Evolutionary conservation across 1,140 invertebrate species (phyloP), one percentile per base, ranked within the genome.

Genomic region (Nasonia longicornis): DNA sequence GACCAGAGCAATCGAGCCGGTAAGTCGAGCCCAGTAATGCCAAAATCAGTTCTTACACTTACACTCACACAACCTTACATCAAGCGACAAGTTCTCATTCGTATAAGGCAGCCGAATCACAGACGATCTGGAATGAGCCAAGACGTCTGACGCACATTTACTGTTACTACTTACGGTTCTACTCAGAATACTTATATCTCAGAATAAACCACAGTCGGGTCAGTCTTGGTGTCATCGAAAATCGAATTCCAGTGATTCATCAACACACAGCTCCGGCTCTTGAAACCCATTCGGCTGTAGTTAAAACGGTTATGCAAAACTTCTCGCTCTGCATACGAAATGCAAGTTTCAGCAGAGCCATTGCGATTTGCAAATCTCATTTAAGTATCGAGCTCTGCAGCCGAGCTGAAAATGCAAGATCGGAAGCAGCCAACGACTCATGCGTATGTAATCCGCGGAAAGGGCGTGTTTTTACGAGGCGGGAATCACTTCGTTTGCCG

Each of bases 1-100:
- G 98, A 98, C 93, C 97, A 96, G 93, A 98, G 97, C 90, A 99
- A 99, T 94, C 94, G 98, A 95, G 97, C 97, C 93, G 97, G 97
- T 97, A 95, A 95, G 93, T 94, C 84, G 83, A 85, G 67, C 80
- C 85, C 85, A 85, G 78, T 87, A 84, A 63, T 84, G 70, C 73
- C 77, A 85, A 79, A 66, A 84, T 67, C 82, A 67, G 69, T 73
- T 85, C 83, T 82, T 80, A 87, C 82, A 88, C 84, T 84, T 67
- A 64, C 58, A 71, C 71, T 26, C 48, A 67, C 29, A 58, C 22
- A 48, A 26, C 26, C 4, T 58, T 3, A 14, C 35, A 70, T 31
- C 12, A n/a, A 58, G 52, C n/a, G 3, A 67, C 31, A 66, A 58
- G 48, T 77, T 71, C 14, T 76, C 63, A 63, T 26, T 26, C 58